Percentiles rank a stretch among this genome's conserved stretches.
Evolutionary conservation across 2,888 invertebrate genomes (phyloP).

Genomic region (Artemia sp.): DNA sequence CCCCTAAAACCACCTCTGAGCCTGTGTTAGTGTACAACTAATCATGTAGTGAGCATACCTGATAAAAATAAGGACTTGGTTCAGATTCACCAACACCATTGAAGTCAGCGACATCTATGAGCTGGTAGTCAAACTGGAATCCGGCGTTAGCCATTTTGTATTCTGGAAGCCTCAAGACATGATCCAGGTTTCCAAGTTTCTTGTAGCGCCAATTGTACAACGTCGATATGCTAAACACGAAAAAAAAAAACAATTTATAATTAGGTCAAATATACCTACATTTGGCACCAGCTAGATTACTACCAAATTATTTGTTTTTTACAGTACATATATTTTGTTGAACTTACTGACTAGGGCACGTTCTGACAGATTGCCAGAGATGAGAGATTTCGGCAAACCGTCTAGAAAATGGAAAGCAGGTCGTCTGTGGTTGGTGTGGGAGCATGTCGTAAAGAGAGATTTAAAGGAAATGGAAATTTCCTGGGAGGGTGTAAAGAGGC

Average conservation of each 20-base stretch:
- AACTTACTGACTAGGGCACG: no score
- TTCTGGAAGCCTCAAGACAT: conserved; percentile 64
- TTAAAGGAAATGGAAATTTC: no score
- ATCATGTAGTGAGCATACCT: conserved; percentile 40
- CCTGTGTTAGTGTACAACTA: neutral
- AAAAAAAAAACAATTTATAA: conserved; percentile 21
- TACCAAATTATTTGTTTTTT: no score
- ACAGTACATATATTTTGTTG: no score
- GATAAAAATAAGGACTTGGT: conserved; percentile 96
- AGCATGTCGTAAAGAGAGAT: no score
- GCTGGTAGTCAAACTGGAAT: conserved; percentile 76
- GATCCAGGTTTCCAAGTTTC: conserved; percentile 77
- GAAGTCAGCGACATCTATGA: conserved; percentile 90
- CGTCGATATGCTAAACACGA: conserved; percentile 53
- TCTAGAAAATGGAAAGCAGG: no score
- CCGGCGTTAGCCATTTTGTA: conserved; percentile 84
- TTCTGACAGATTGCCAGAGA: no score
- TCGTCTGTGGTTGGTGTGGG: no score
- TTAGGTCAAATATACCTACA: no score
- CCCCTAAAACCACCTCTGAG: neutral
- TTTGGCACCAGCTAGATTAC: no score
- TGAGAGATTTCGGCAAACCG: no score
- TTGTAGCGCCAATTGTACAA: conserved; percentile 94
- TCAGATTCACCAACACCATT: conserved; percentile 92
- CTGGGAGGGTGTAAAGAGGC: no score